Percentiles rank a stretch among this genome's conserved stretches.
Conservation (phyloP, 2,888 invertebrate genomes). For the Epinotia ramella region DNA sequence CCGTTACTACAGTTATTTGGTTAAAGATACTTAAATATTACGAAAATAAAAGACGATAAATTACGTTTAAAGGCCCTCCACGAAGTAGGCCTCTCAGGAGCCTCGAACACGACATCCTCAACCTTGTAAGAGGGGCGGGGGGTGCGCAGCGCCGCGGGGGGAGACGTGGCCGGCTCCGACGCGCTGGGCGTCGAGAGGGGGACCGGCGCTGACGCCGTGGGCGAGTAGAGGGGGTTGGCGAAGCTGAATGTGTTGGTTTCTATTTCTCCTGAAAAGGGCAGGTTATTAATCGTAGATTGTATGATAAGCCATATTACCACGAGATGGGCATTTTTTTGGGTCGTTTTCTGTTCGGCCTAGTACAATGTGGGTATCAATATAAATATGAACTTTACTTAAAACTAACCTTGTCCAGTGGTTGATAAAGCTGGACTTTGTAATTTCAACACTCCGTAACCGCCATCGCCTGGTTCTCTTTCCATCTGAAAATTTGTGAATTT, state of each 20-base stretch:
- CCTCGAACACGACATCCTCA: constrained; percentile 90
- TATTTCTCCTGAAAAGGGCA: constrained; percentile 66
- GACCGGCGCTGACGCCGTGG: constrained; percentile 77
- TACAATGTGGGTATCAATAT: no score
- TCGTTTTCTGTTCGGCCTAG: neutral
- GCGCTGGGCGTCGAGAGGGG: constrained; percentile 56
- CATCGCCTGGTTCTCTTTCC: constrained; percentile 75
- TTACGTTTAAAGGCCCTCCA: constrained; percentile 80
- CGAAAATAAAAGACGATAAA: neutral
- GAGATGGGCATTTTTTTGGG: no score
- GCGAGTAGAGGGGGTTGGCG: constrained; percentile 94
- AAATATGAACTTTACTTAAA: neutral
- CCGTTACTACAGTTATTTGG: no score
- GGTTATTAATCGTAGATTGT: neutral
- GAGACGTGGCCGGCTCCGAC: constrained; percentile 58
- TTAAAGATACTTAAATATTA: no score
- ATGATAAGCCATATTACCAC: no score
- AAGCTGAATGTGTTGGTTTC: constrained; percentile 89
- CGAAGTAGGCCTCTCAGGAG: constrained; percentile 81
- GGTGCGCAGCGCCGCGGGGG: constrained; percentile 65
- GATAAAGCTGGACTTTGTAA: constrained; percentile 88
- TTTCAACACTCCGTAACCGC: constrained; percentile 90
- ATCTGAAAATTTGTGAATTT: constrained; percentile 62
- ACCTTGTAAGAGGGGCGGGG: constrained; percentile 89
- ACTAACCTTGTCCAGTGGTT: constrained; percentile 62